Base-by-base conservation (phyloP, 2,113 vertebrate genomes). In the Pogonocichla stellata region DNA sequence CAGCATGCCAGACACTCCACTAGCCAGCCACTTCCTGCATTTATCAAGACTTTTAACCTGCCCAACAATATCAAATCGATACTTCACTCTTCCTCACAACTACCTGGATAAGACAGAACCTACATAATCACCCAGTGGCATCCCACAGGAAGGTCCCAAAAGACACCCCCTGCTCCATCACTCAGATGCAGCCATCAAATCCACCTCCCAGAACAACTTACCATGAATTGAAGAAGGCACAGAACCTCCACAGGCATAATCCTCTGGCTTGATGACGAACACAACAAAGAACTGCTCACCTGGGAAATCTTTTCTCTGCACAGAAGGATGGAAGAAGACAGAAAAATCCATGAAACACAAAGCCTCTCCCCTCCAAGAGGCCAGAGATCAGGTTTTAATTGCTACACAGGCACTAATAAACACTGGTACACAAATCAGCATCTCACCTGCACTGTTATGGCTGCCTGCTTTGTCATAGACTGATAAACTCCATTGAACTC, bases 401-500 rank as follows among this genome's bases (percentile, higher is more conserved):
- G 67, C 62, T 69, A 61, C 45, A 40, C 9, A 80, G 54, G 10
- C 50, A 77, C 9, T 13, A 88, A 29, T 22, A 62, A 86, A 24
- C 22, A 45, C 13, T 51, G 22, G 12, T 28, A 78, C 53, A 65
- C 70, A 60, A 70, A 66, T 14, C 4, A 67, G 47, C 5, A 18
- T 90, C 98, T 98, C 74, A 98, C 98, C 98, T 98, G 98, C 19
- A 98, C 93, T 0, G 98, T 98, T 91, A 98, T 98, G 47, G 98
- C 98, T 78, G 98, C 98, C 91, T 98, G 98, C 95, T 98, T 98
- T 62, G 98, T 98, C 98, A 98, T 98, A 64, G 98, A 98, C 92
- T 98, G 98, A 87, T 98, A 98, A 84, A 98, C 96, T 79, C 98
- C 98, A 3, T 98, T 97, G 86, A 98, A 98, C 86, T 98, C 98